Evolutionary conservation across 1,140 invertebrate species (phyloP), one percentile per base, ranked within the genome.

Genomic region (Halictus rubicundus): DNA sequence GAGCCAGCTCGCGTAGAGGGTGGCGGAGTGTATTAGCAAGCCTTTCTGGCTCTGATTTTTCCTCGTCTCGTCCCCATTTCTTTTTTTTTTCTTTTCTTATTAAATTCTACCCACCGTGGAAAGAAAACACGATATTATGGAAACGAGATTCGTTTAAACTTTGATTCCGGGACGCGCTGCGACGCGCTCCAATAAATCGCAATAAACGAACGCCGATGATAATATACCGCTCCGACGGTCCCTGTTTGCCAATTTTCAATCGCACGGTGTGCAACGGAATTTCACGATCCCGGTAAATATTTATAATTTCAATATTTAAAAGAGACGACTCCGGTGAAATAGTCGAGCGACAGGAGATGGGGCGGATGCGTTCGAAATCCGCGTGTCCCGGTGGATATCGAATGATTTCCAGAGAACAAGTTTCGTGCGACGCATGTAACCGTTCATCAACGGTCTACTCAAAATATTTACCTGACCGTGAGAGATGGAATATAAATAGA

Each of bases 401-500:
- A 25, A 59, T 60, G 70, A 74, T 66, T 74, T 46, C 0, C 37
- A 25, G 77, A 19, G 6, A 60, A 27, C 5, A 37, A 66, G 25
- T 65, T 59, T 23, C 52, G 59, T 61, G 70, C 74, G 79, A 63
- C 6, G 8, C 7, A n/a, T 64, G 27, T 79, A 69, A 61, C 42
- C 16, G 19, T 52, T 21, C 27, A 21, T 39, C 9, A n/a, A 46
- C 57, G 65, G 12, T 32, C n/a, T 37, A 77, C 25, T 63, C 65
- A 68, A 77, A 87, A 84, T 85, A 82, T 86, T 88, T 89, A 85
- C 73, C 85, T 89, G 85, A 39, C 59, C 73, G 32, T 63, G 72
- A 76, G 87, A 89, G 74, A 90, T 90, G 86, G 80, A 88, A 88
- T 88, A 88, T 90, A 90, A 90, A 89, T 89, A 88, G 75, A 79